Evolutionary conservation across 2,888 invertebrate genomes (phyloP), one percentile per base, ranked within the genome.

Genomic region (Syritta pipiens): DNA sequence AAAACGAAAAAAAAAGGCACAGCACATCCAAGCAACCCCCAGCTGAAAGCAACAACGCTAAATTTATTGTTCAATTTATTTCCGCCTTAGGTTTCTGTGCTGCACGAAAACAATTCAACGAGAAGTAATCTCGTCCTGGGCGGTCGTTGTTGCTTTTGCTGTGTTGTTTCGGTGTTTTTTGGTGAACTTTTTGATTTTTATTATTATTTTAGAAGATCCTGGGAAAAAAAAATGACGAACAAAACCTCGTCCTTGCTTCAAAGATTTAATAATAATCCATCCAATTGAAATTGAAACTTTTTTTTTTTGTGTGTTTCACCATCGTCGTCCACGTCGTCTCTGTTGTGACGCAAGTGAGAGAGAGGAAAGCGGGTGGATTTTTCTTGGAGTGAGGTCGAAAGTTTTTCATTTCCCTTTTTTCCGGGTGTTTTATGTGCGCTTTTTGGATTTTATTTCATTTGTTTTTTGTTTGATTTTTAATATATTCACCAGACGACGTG

Each of bases 11-110:
- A 12, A 10, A 26, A 22, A 32, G n/a, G 9, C n/a, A 7, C 24
- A 44, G 20, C 28, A 9, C 22, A 2, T n/a, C 12, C 7, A 1
- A 19, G 30, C 40, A 35, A 40, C 30, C 20, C 28, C 24, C 35
- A 51, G 63, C 59, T 35, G 30, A 59, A 37, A 51, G 69, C 62
- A 71, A 57, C 76, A 63, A 71, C 57, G 44, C 44, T 65, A 59
- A 76, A 76, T 76, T 76, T 76, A 69, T 76, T 76, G 76, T 65
- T 63, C 63, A 76, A 71, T 76, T 76, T 76, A 71, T 69, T 59
- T 71, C 59, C 57, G 76, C 76, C 76, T 63, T 59, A 71, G 76
- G 74, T 76, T 51, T 63, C 57, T 40, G 26, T 22, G 49, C 57
- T 57, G 26, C 48, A 53, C 28, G 71, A 63, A 63, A 71, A 51